phyloP scores from a whole-genome alignment of 1,140 invertebrate species.

The Hetaerina americana region DNA sequence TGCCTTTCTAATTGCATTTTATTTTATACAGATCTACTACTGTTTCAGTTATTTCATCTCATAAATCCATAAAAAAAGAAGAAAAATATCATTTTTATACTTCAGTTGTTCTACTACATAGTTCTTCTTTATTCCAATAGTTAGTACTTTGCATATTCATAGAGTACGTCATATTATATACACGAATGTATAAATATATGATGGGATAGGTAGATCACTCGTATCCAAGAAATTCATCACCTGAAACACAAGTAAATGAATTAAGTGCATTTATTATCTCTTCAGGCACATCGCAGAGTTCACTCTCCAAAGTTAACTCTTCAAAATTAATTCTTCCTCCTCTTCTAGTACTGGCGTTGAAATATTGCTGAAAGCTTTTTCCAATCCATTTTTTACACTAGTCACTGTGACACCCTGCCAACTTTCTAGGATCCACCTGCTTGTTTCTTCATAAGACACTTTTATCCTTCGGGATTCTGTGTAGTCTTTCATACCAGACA shows the following conservation, averaged over 20 bases:
- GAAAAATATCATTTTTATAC: background rate
- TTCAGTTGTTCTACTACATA: background rate
- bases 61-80: background rate
- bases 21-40: background rate
- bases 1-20: background rate
- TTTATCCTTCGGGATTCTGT: background rate
- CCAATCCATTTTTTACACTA: background rate
- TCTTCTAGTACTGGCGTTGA: background rate
- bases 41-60: background rate
- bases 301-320: too few species aligned
- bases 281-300: background rate
- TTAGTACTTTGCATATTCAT: background rate
- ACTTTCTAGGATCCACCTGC: background rate
- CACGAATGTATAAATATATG: background rate
- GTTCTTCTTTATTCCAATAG: background rate
- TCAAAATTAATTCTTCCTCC: background rate
- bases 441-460: background rate
- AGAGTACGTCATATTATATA: background rate
- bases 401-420: background rate
- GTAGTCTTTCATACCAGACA: background rate
- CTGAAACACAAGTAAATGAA: background rate
- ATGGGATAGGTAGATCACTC: background rate
- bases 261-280: background rate
- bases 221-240: background rate
- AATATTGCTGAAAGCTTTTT: background rate